Base-by-base conservation (phyloP, 2,888 invertebrate species). In the Glaucopsyche alexis region DNA sequence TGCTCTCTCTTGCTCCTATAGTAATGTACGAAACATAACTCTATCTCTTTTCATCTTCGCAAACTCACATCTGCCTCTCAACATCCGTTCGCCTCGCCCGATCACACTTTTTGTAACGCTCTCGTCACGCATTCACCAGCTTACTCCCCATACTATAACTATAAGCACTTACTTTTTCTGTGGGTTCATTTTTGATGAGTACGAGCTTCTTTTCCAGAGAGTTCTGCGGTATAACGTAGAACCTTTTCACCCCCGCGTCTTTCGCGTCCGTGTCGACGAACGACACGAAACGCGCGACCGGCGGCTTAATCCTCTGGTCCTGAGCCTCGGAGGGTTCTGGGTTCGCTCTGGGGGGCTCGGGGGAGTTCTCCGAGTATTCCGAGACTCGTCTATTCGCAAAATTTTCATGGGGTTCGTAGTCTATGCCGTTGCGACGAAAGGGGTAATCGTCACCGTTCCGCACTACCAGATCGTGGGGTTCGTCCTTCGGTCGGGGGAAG, bases 131-230 rank as follows among this genome's bases (percentile, higher is more conserved):
- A n/a, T n/a, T n/a, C n/a, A n/a, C n/a, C n/a, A n/a, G n/a, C n/a
- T n/a, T n/a, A n/a, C n/a, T n/a, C n/a, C n/a, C 29, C 29, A 29
- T 29, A 29, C 42, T 8, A 7, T 5, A 42, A 42, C 7, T 8
- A 16, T 40, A 52, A 49, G 16, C 40, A 47, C 29, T 72, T 14
- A 67, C 72, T 52, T 91, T 79, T 73, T 94, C 94, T 67, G 85
- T 65, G 1, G 93, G 93, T 77, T 95, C 94, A 84, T 94, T 95
- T 84, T 95, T 95, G 75, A 95, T 94, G 72, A 95, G 92, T 80
- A 95, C 94, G 77, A 95, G 88, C 82, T 95, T 95, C 83, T 95
- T 95, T 71, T 95, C 95, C 16, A 91, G 81, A 55, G 83, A 78
- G 74, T 81, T 85, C 75, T 90, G 91, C n/a, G 93, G 93, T 74